These are phyloP conservation scores for Pipa parva DNA, from an alignment of 2,113 vertebrate species.

Conservation along the genomic window DNA sequence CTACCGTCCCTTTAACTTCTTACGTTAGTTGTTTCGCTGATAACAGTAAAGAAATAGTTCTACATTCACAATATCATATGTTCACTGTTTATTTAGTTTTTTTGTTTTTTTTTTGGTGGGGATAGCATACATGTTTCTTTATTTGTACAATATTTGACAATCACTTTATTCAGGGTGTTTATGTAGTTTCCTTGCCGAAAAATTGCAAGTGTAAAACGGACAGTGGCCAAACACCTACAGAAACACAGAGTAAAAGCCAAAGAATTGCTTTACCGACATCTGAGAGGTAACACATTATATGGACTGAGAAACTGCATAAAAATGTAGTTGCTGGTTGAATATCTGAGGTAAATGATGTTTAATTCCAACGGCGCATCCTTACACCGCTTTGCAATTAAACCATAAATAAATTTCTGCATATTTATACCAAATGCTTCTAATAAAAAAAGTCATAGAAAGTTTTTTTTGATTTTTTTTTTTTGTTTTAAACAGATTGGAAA, in stretches of 20 bases:
- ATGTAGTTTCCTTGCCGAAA: constrained; percentile 72
- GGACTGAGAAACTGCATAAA: constrained; percentile 64
- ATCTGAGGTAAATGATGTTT: constrained; percentile 84
- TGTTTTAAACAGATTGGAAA: constrained; percentile 56
- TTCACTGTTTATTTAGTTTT: constrained; percentile 76
- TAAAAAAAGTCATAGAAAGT: constrained; percentile 50
- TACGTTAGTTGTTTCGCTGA: too few species aligned
- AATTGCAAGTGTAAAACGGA: constrained; percentile 76
- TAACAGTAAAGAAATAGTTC: constrained; percentile 6
- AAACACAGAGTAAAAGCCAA: constrained; percentile 67
- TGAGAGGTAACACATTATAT: constrained; percentile 70
- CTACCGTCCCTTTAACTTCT: too few species aligned
- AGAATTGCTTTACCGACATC: constrained; percentile 67
- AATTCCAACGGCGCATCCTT: constrained; percentile 64
- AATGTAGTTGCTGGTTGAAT: constrained; percentile 77
- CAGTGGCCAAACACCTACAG: constrained; percentile 75
- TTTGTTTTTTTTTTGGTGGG: constrained; percentile 63
- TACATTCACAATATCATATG: constrained; percentile 44
- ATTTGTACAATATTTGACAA: constrained; percentile 94
- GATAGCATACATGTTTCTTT: constrained; percentile 83
- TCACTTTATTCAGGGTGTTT: constrained; percentile 72
- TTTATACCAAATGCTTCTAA: constrained; percentile 62
- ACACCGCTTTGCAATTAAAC: constrained; percentile 60
- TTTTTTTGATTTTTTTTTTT: too few species aligned
- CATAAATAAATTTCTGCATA: constrained; percentile 55